These are phyloP conservation scores for Balearica regulorum DNA, from an alignment of 2,797 vertebrate genomes.

Conservation along the genomic window DNA sequence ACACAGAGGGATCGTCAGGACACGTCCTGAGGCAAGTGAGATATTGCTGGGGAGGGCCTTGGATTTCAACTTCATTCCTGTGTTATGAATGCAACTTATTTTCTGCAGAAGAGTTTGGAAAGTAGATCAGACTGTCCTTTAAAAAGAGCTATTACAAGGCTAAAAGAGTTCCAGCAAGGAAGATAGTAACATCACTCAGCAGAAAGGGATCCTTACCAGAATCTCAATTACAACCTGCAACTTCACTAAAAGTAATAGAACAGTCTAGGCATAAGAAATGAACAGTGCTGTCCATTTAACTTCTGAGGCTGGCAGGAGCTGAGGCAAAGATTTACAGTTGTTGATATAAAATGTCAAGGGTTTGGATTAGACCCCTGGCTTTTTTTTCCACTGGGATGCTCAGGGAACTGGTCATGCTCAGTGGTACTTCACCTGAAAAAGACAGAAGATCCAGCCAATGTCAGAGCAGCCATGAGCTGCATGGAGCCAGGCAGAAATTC, in stretches of 20 bases:
- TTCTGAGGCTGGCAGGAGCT: not conserved
- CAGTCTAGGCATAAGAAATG: not conserved
- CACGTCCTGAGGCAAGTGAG: not conserved
- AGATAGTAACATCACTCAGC: conserved; percentile 19
- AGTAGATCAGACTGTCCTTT: not conserved
- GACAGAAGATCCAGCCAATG: not conserved
- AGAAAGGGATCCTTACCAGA: not conserved
- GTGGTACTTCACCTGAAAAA: not conserved
- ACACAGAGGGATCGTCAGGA: not conserved
- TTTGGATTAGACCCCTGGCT: not conserved
- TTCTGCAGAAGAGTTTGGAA: not conserved
- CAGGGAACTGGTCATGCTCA: not conserved
- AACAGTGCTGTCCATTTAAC: not conserved
- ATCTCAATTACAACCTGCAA: not conserved
- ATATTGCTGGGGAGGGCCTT: not conserved
- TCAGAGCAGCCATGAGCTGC: not conserved
- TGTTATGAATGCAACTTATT: not conserved
- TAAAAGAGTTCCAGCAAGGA: not conserved
- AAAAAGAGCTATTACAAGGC: conserved; percentile 9
- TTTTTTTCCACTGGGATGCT: not conserved
- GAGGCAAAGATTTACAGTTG: conserved; percentile 20
- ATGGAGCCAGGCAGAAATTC: conserved; percentile 8
- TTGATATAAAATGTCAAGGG: not conserved
- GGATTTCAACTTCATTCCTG: not conserved
- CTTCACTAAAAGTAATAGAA: not conserved